Percentiles rank a stretch among this genome's conserved stretches.
Evolutionary conservation across 1,140 invertebrate genomes (phyloP).

Genomic region (Aphelinus certus): DNA sequence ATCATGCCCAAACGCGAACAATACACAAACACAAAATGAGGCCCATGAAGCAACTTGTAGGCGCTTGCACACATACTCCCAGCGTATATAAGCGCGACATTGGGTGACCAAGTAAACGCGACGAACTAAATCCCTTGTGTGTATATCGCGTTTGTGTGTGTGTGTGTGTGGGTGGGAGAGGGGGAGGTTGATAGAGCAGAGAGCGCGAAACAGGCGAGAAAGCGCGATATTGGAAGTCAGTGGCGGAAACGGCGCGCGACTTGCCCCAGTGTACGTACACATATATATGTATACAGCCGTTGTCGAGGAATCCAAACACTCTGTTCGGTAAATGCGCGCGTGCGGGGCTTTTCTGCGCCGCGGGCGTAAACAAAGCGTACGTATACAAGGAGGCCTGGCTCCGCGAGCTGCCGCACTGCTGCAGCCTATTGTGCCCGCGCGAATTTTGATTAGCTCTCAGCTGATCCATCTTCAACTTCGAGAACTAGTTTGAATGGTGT

Average conservation of each 20-base stretch:
- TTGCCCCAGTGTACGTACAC: constrained; percentile 5
- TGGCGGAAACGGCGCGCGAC: not conserved
- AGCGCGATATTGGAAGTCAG: constrained; percentile 27
- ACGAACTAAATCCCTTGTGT: too few species aligned
- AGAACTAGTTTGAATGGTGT: too few species aligned
- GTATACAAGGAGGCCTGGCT: too few species aligned
- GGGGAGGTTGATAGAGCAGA: not conserved
- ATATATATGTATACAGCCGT: not conserved
- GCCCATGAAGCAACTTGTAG: too few species aligned
- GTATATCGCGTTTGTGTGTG: too few species aligned
- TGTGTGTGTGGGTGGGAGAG: too few species aligned
- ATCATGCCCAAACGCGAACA: too few species aligned
- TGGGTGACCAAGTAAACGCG: constrained; percentile 17
- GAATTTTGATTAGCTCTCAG: constrained; percentile 15
- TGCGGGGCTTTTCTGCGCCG: not conserved
- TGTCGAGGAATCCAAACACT: constrained; percentile 20
- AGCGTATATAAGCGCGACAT: too few species aligned
- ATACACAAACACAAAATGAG: too few species aligned
- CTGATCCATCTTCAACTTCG: too few species aligned
- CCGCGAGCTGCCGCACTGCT: too few species aligned
- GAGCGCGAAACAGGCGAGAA: not conserved
- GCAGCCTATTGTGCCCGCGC: not conserved
- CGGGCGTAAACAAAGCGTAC: not conserved
- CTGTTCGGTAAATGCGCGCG: not conserved
- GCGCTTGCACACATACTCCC: too few species aligned